Conservation (phyloP, 2,113 vertebrate genomes). For the Guaruba guarouba region DNA sequence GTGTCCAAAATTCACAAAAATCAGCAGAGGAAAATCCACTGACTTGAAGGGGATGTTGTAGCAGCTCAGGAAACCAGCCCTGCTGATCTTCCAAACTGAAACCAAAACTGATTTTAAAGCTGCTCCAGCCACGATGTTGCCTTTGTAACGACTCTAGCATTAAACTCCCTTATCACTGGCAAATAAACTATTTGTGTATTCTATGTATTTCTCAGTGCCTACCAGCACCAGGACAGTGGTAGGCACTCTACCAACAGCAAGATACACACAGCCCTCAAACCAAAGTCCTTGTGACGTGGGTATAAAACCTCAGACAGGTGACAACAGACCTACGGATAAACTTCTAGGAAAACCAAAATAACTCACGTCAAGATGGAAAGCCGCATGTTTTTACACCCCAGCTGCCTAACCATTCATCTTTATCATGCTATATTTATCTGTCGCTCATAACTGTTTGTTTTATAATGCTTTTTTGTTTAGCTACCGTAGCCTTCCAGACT, state of each 20-base stretch:
- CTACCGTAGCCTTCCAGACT: not conserved
- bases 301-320: not conserved
- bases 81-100: not conserved
- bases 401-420: conserved; percentile 25
- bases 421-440: not conserved
- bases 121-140: not conserved
- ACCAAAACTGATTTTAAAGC: conserved; percentile 15
- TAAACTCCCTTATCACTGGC: not conserved
- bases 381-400: not conserved
- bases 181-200: not conserved
- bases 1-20: not conserved
- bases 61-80: not conserved
- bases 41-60: not conserved
- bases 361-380: not conserved
- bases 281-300: accelerated
- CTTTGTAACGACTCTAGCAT: not conserved
- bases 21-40: not conserved
- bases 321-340: not conserved
- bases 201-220: not conserved
- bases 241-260: accelerated
- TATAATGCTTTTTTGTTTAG: not conserved
- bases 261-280: not conserved
- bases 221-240: not conserved
- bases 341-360: not conserved
- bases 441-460: conserved; percentile 25